phyloP scores from a whole-genome alignment of 2,888 invertebrate species.

The Himalopsyche tibetana region DNA sequence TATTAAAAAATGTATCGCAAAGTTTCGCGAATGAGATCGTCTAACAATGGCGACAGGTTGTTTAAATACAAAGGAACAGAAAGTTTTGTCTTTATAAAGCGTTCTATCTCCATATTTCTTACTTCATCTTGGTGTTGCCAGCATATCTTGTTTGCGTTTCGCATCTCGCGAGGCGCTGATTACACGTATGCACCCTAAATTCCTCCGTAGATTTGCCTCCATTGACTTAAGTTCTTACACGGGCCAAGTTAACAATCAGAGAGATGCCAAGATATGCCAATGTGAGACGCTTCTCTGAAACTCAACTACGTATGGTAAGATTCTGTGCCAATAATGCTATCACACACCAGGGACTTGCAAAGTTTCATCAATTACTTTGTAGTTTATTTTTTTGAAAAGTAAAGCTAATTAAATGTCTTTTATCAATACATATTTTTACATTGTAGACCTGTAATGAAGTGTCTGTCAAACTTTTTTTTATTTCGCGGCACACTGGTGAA shows the following conservation, averaged over 20 bases:
- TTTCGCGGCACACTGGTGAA: no score
- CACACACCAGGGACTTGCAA: neutral
- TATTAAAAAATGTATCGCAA: neutral
- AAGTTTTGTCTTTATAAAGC: conserved; percentile 5
- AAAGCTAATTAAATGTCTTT: no score
- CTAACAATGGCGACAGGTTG: neutral
- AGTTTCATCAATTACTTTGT: neutral
- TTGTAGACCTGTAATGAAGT: no score
- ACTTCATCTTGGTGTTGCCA: neutral
- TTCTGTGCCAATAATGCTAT: neutral
- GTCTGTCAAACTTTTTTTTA: no score
- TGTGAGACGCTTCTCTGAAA: neutral
- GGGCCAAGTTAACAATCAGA: conserved; percentile 15
- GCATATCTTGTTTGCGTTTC: conserved; percentile 29
- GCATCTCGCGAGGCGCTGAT: conserved; percentile 10
- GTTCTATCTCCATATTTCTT: neutral
- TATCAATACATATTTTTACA: no score
- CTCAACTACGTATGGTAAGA: neutral
- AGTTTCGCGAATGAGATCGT: neutral
- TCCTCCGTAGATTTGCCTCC: conserved; percentile 10
- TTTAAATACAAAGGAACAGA: neutral
- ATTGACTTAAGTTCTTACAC: conserved; percentile 30
- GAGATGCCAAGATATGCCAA: conserved; percentile 26
- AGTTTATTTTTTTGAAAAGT: no score
- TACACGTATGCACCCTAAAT: conserved; percentile 19